A percentile compares a stretch with the other conserved stretches of the same genome.
Conservation (phyloP, 2,113 vertebrate genomes). For the Poeciliopsis retropinna region DNA sequence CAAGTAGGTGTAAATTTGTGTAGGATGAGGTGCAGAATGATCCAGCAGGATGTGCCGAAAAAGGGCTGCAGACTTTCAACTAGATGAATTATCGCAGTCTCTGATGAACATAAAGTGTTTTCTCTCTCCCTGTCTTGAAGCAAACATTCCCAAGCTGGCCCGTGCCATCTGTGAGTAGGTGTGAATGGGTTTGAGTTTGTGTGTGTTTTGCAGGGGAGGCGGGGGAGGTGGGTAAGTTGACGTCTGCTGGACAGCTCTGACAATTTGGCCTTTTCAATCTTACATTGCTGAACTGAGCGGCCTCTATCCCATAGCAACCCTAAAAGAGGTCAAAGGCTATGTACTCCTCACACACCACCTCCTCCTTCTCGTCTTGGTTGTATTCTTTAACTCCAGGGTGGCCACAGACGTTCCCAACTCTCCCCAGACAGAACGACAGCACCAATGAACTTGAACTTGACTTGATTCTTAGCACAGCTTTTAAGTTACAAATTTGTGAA, state of each 20-base stretch:
- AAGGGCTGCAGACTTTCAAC: constrained; percentile 33
- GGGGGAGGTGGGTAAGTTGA: constrained; percentile 61
- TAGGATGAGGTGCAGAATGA: constrained; percentile 21
- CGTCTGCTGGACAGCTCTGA: constrained; percentile 77
- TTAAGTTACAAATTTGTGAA: too few relatives aligned
- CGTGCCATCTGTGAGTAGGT: constrained; percentile 65
- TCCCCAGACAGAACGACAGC: constrained; percentile 37
- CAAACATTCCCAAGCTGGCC: constrained; percentile 75
- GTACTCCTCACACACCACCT: constrained; percentile 32
- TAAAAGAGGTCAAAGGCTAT: constrained; percentile 79
- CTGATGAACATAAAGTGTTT: constrained; percentile 67
- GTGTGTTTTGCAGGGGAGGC: constrained; percentile 40
- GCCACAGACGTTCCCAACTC: constrained; percentile 51
- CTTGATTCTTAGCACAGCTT: constrained; percentile 7
- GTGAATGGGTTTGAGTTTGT: constrained; percentile 45
- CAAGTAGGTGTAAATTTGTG: constrained; percentile 18
- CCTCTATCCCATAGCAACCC: constrained; percentile 81
- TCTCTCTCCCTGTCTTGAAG: constrained; percentile 9
- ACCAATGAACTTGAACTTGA: constrained; percentile 74
- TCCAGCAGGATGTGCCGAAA: constrained; percentile 25
- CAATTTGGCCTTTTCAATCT: constrained; percentile 80
- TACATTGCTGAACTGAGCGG: constrained; percentile 75
- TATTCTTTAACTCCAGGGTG: constrained; percentile 46
- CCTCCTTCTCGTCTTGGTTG: constrained; percentile 17
- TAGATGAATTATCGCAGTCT: constrained; percentile 60